Evolutionary conservation across 1,140 invertebrate species (phyloP).

Genomic region (Heterodera schachtii): DNA sequence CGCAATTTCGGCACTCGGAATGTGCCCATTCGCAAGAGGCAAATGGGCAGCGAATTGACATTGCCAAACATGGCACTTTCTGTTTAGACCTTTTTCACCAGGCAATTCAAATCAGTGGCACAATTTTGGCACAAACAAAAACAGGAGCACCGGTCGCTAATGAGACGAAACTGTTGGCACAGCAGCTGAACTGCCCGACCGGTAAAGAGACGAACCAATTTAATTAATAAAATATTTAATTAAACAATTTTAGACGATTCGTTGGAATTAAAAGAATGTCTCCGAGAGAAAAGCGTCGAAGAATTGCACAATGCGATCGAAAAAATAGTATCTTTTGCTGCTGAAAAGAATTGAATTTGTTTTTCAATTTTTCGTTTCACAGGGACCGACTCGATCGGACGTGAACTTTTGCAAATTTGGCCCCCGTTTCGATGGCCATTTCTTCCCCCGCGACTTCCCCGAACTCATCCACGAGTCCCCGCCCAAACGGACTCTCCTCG

Average conservation of each 20-base stretch:
- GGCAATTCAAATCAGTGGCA: slow-evolving; percentile 50
- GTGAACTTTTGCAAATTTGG: slow-evolving; percentile 45
- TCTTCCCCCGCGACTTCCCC: slow-evolving; percentile 41
- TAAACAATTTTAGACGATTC: slow-evolving; percentile 29
- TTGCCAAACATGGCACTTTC: not conserved
- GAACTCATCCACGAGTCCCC: slow-evolving; percentile 42
- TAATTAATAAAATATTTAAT: not conserved
- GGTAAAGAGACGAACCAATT: not conserved
- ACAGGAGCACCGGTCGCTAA: slow-evolving; percentile 24
- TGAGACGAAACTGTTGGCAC: slow-evolving; percentile 40
- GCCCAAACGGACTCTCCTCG: slow-evolving; percentile 42
- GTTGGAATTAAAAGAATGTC: slow-evolving; percentile 39
- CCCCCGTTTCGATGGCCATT: slow-evolving; percentile 44
- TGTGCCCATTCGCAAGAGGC: slow-evolving; percentile 23
- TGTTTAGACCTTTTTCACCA: slow-evolving; percentile 47
- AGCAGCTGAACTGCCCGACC: slow-evolving; percentile 27
- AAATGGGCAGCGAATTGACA: not conserved
- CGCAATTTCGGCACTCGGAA: slow-evolving; percentile 20
- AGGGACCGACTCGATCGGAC: slow-evolving; percentile 32
- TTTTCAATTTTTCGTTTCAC: not conserved
- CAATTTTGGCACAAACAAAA: slow-evolving; percentile 35
- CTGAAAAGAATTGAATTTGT: not conserved
- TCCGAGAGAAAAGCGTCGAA: slow-evolving; percentile 31
- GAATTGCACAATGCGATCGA: slow-evolving; percentile 37
- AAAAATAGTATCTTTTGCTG: slow-evolving; percentile 29